A percentile compares a stretch with the other conserved stretches of the same genome.
Conservation (phyloP, 2,888 invertebrate species). For the Agonopterix subpropinquella region DNA sequence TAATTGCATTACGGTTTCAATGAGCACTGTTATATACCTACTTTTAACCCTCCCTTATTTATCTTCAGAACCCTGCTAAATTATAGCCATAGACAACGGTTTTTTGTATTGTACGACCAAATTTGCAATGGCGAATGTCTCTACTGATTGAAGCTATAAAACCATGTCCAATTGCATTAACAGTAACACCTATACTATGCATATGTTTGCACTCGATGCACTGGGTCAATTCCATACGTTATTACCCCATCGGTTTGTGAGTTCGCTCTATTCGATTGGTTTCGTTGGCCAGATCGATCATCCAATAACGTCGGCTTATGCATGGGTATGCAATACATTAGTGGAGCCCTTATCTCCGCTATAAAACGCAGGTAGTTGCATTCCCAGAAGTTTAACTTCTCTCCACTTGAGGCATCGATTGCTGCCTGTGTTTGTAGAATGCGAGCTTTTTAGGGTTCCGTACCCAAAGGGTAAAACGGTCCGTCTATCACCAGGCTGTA, state of each 20-base stretch:
- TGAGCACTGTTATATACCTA: too few species aligned
- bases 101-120: too few species aligned
- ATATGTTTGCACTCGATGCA: slow-evolving; percentile 36
- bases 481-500: too few species aligned
- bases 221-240: slow-evolving; percentile 45
- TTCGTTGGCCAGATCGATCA: slow-evolving; percentile 39
- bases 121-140: too few species aligned
- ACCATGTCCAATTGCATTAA: too few species aligned
- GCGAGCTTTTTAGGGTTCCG: too few species aligned
- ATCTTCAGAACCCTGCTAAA: too few species aligned
- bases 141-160: too few species aligned
- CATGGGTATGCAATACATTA: slow-evolving; percentile 25
- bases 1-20: too few species aligned
- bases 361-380: slow-evolving; percentile 70
- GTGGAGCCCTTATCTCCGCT: slow-evolving; percentile 34
- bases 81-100: too few species aligned
- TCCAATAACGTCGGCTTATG: slow-evolving; percentile 44
- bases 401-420: slow-evolving; percentile 38
- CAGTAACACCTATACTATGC: slow-evolving; percentile 19
- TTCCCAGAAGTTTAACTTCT: slow-evolving; percentile 32
- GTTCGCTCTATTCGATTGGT: slow-evolving; percentile 32
- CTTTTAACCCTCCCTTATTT: too few species aligned
- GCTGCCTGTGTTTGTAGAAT: slow-evolving; percentile 27
- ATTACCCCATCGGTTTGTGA: slow-evolving; percentile 46
- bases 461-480: too few species aligned